These are phyloP conservation scores for Drosophila meridiana DNA, from an alignment of 2,888 invertebrate species.

Conservation along the genomic window DNA sequence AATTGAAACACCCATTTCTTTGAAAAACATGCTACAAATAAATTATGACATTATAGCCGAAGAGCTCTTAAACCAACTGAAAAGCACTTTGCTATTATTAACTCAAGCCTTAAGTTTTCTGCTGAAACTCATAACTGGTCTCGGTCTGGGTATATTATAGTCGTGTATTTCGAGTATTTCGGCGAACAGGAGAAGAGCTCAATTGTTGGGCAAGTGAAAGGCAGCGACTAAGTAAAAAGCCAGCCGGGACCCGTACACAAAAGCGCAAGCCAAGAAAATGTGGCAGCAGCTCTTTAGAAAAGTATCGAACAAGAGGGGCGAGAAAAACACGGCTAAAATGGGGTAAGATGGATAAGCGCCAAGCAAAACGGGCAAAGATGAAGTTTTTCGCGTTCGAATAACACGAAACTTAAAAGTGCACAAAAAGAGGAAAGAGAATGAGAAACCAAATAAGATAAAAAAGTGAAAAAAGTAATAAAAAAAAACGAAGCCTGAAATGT, in stretches of 20 bases:
- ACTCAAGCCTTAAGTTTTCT: background rate
- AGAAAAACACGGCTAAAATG: constrained; percentile 67
- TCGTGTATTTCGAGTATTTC: background rate
- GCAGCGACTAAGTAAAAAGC: constrained; percentile 24
- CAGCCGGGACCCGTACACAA: constrained; percentile 29
- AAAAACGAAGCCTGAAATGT: constrained; percentile 14
- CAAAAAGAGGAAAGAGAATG: constrained; percentile 3
- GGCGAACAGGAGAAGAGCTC: background rate
- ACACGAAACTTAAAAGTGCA: constrained; percentile 32
- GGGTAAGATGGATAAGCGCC: constrained; percentile 76
- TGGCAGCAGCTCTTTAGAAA: constrained; percentile 29
- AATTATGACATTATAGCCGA: background rate
- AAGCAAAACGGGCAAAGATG: constrained; percentile 59
- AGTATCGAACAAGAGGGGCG: constrained; percentile 46
- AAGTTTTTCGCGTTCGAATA: constrained; percentile 60
- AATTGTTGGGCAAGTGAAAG: constrained; percentile 28
- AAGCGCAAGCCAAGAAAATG: constrained; percentile 39
- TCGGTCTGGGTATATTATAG: constrained; percentile 25
- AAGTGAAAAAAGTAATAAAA: constrained; percentile 1
- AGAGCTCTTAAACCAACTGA: background rate
- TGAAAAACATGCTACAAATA: background rate
- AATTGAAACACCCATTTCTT: background rate
- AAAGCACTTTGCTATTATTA: background rate
- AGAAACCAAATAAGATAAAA: constrained; percentile 6
- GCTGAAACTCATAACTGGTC: background rate